phyloP scores from a whole-genome alignment of 1,140 invertebrate genomes.

The Sycobia sp. region DNA sequence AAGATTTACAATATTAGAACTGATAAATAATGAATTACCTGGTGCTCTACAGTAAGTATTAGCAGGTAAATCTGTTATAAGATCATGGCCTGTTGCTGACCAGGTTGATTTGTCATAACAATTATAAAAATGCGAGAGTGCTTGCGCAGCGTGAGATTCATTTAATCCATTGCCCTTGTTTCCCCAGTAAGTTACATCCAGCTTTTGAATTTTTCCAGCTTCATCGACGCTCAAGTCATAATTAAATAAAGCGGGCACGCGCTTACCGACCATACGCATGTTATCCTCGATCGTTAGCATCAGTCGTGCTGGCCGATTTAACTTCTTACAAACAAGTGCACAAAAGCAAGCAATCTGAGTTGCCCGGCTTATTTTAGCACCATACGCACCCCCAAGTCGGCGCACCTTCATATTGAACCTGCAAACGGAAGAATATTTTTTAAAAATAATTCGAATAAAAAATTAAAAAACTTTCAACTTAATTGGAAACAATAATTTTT shows the following conservation, averaged over 20 bases:
- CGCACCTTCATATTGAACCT: slow-evolving; percentile 70
- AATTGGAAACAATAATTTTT: too few species aligned
- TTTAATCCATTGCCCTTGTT: slow-evolving; percentile 70
- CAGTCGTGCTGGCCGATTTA: slow-evolving; percentile 70
- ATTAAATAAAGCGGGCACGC: slow-evolving; percentile 63
- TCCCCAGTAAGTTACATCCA: slow-evolving; percentile 68
- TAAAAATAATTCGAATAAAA: not conserved
- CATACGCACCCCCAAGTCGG: slow-evolving; percentile 76
- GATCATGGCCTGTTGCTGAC: slow-evolving; percentile 62
- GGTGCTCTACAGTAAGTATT: slow-evolving; percentile 70
- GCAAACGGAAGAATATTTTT: not conserved
- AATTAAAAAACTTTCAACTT: not conserved
- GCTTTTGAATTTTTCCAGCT: slow-evolving; percentile 70
- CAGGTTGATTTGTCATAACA: slow-evolving; percentile 67
- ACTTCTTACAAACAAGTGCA: slow-evolving; percentile 67
- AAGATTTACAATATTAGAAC: too few species aligned
- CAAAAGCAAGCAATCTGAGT: slow-evolving; percentile 65
- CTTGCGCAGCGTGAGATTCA: slow-evolving; percentile 16
- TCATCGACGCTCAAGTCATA: slow-evolving; percentile 73
- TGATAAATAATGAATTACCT: slow-evolving; percentile 61
- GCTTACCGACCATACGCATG: slow-evolving; percentile 71
- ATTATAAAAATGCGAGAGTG: slow-evolving; percentile 56
- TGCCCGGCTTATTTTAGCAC: slow-evolving; percentile 69
- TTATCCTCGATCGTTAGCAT: slow-evolving; percentile 70
- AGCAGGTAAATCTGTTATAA: slow-evolving; percentile 67